These are phyloP conservation scores for Miltochrista miniata DNA, from an alignment of 2,888 invertebrate species.

Conservation along the genomic window DNA sequence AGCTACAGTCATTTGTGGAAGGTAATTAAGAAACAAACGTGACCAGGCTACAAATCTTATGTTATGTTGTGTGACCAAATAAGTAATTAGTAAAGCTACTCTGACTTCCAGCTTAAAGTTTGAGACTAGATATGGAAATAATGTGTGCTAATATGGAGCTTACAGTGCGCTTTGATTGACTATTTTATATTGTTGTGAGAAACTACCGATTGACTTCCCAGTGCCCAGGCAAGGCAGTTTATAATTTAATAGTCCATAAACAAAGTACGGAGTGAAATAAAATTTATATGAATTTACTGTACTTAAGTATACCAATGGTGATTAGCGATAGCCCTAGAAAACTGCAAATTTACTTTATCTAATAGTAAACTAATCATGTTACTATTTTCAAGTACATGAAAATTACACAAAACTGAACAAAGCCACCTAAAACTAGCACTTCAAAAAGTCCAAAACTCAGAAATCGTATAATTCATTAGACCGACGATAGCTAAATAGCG, in stretches of 20 bases:
- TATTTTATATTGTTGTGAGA: not conserved
- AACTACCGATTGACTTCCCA: too few relatives aligned
- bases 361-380: not conserved
- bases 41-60: slow-evolving; percentile 19
- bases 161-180: not conserved
- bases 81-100: slow-evolving; percentile 19
- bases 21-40: slow-evolving; percentile 24
- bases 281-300: too few relatives aligned
- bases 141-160: not conserved
- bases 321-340: not conserved
- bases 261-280: too few relatives aligned
- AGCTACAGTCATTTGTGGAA: slow-evolving; percentile 20
- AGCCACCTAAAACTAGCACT: not conserved
- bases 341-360: too few relatives aligned
- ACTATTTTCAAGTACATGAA: too few relatives aligned
- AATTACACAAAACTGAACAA: not conserved
- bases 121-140: not conserved
- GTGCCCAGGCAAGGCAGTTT: not conserved
- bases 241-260: too few relatives aligned
- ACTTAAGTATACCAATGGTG: too few relatives aligned
- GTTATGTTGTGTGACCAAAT: slow-evolving; percentile 18
- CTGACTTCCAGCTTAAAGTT: slow-evolving; percentile 23
- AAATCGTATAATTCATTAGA: slow-evolving; percentile 18
- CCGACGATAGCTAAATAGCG: slow-evolving; percentile 17
- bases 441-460: not conserved